phyloP scores from a whole-genome alignment of 2,888 invertebrate species.

The Cheilosia grossa region DNA sequence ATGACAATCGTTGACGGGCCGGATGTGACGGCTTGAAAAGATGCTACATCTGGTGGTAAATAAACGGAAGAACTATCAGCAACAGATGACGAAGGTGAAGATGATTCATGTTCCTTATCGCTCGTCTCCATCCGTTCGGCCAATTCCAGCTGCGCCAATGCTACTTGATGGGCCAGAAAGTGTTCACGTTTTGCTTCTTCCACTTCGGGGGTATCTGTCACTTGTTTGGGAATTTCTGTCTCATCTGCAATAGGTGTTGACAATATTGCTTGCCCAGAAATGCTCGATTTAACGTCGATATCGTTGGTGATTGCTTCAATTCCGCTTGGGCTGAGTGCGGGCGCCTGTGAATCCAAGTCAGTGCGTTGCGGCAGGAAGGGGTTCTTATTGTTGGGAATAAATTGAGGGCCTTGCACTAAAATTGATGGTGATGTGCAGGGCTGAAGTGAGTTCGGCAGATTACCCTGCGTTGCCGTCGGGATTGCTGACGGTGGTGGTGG shows the following conservation, averaged over 20 bases:
- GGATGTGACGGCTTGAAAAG: conserved; percentile 52
- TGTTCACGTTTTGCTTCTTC: conserved; percentile 80
- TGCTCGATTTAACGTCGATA: neutral
- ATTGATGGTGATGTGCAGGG: neutral
- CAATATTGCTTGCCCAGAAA: neutral
- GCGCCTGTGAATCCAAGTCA: neutral
- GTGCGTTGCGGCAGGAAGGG: conserved; percentile 39
- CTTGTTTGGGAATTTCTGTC: conserved; percentile 13
- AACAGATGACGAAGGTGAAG: conserved; percentile 10
- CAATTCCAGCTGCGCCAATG: conserved; percentile 79
- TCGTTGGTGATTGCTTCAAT: neutral
- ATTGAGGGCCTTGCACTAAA: conserved; percentile 5
- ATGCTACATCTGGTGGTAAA: conserved; percentile 12
- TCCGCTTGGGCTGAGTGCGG: neutral
- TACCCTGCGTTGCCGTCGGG: neutral
- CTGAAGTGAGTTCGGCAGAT: neutral
- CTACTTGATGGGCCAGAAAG: conserved; percentile 81
- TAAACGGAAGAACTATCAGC: conserved; percentile 28
- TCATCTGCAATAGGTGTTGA: neutral
- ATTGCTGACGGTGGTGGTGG: neutral
- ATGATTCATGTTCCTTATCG: conserved; percentile 39
- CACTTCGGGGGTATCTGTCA: conserved; percentile 66
- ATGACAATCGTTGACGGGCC: conserved; percentile 19
- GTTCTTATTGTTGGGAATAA: conserved; percentile 33
- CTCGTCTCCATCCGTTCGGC: conserved; percentile 73